A percentile compares a stretch with the other conserved stretches of the same genome.
Conservation (phyloP, 1,140 invertebrate species). For the Coelopa frigida region DNA sequence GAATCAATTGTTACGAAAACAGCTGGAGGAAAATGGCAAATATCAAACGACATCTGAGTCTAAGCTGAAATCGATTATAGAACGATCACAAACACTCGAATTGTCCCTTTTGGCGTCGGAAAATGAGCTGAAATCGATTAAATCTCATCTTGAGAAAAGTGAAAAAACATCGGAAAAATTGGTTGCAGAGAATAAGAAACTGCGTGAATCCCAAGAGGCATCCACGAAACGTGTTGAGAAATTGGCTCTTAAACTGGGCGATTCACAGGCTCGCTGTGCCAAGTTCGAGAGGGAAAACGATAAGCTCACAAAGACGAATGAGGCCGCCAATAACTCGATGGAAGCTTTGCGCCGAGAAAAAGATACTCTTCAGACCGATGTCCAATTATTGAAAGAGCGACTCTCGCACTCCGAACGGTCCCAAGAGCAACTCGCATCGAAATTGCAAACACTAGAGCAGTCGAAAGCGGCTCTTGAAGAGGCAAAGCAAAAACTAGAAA, state of each 20-base stretch:
- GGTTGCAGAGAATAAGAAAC: slow-evolving; percentile 10
- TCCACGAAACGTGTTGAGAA: slow-evolving; percentile 20
- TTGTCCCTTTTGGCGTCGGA: slow-evolving; percentile 4
- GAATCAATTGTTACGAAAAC: slow-evolving; percentile 6
- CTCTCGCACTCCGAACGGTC: slow-evolving; percentile 6
- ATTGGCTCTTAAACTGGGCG: slow-evolving; percentile 19
- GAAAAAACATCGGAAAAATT: slow-evolving; percentile 12
- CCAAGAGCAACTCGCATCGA: slow-evolving; percentile 9
- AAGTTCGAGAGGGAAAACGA: slow-evolving; percentile 18
- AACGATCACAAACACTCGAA: slow-evolving; percentile 9
- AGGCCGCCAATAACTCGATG: not conserved
- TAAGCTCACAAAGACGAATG: not conserved
- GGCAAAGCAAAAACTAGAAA: slow-evolving; percentile 12
- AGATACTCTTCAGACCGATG: slow-evolving; percentile 8
- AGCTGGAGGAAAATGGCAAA: slow-evolving; percentile 7
- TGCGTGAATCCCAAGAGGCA: slow-evolving; percentile 9
- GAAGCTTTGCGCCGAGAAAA: slow-evolving; percentile 19
- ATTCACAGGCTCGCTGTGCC: slow-evolving; percentile 14
- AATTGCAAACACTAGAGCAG: slow-evolving; percentile 10
- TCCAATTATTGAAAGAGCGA: slow-evolving; percentile 12
- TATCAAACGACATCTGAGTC: slow-evolving; percentile 6
- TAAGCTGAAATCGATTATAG: slow-evolving; percentile 12
- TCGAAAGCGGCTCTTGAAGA: not conserved
- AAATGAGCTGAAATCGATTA: slow-evolving; percentile 6
- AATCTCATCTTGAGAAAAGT: slow-evolving; percentile 1